Conservation (phyloP, 2,888 invertebrate species). For the Mythimna pallens region DNA sequence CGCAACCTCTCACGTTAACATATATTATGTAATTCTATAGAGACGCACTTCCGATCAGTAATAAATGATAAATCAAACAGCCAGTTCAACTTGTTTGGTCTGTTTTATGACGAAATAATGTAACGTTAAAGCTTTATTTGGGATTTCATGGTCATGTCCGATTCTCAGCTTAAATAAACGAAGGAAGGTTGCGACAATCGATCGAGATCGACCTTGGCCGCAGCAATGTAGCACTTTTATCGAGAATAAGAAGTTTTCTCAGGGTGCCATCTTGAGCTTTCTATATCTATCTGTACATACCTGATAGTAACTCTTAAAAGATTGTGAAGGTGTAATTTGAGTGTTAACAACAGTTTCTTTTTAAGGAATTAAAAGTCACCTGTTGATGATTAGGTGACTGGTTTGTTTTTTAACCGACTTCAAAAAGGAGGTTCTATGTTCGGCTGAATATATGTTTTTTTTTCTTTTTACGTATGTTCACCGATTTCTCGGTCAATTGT, state of each 20-base stretch:
- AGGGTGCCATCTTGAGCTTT: slow-evolving; percentile 2
- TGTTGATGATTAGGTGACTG: not conserved
- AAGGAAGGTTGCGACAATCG: slow-evolving; percentile 34
- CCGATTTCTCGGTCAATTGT: too few relatives aligned
- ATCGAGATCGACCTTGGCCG: slow-evolving; percentile 31
- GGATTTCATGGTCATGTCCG: slow-evolving; percentile 7
- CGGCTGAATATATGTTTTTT: too few relatives aligned
- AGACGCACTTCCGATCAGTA: not conserved
- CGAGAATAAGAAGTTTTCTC: slow-evolving; percentile 18
- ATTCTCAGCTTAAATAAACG: slow-evolving; percentile 24
- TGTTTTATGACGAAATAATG: slow-evolving; percentile 1
- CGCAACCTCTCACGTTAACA: slow-evolving; percentile 62
- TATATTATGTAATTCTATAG: slow-evolving; percentile 1
- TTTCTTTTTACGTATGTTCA: too few relatives aligned
- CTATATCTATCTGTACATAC: not conserved
- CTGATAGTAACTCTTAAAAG: not conserved
- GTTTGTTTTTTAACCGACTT: slow-evolving; percentile 5
- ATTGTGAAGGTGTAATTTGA: not conserved
- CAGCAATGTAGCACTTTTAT: slow-evolving; percentile 23
- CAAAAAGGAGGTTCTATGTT: too few relatives aligned
- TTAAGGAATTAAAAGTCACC: not conserved
- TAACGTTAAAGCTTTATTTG: slow-evolving; percentile 1
- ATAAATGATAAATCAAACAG: not conserved
- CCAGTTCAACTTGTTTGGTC: not conserved
- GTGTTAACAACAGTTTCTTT: not conserved